Conservation (phyloP, 2,113 vertebrate genomes). For the Vimba vimba region DNA sequence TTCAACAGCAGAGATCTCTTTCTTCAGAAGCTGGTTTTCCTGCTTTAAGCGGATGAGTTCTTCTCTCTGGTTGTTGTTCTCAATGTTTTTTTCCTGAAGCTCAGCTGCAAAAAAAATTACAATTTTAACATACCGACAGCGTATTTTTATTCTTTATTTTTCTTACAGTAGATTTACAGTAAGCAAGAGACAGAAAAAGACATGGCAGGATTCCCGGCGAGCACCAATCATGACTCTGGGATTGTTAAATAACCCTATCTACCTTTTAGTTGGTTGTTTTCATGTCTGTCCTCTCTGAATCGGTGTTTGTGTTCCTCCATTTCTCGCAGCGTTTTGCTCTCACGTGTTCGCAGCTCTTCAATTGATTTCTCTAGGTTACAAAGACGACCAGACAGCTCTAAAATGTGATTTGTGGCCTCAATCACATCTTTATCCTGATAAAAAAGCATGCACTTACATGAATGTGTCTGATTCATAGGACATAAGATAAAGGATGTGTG, state of each 20-base stretch:
- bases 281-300: slow-evolving; percentile 70
- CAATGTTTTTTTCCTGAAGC: slow-evolving; percentile 81
- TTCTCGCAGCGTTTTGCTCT: slow-evolving; percentile 75
- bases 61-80: slow-evolving; percentile 83
- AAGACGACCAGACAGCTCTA: slow-evolving; percentile 77
- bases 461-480: background rate
- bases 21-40: slow-evolving; percentile 79
- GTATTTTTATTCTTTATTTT: no score
- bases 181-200: no score
- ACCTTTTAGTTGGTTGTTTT: slow-evolving; percentile 82
- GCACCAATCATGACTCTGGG: no score
- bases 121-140: no score
- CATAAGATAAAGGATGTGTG: background rate
- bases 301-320: slow-evolving; percentile 74
- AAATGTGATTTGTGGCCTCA: slow-evolving; percentile 80
- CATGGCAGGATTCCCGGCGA: no score
- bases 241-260: background rate
- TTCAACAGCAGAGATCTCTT: slow-evolving; percentile 70
- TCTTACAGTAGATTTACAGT: no score
- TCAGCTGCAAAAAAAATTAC: slow-evolving; percentile 74
- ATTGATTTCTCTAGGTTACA: slow-evolving; percentile 72
- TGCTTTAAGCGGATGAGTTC: slow-evolving; percentile 86
- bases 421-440: slow-evolving; percentile 83
- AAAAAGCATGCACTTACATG: background rate
- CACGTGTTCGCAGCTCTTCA: slow-evolving; percentile 65